Conservation (phyloP, 2,797 vertebrate genomes). For the Tangara arthus region DNA sequence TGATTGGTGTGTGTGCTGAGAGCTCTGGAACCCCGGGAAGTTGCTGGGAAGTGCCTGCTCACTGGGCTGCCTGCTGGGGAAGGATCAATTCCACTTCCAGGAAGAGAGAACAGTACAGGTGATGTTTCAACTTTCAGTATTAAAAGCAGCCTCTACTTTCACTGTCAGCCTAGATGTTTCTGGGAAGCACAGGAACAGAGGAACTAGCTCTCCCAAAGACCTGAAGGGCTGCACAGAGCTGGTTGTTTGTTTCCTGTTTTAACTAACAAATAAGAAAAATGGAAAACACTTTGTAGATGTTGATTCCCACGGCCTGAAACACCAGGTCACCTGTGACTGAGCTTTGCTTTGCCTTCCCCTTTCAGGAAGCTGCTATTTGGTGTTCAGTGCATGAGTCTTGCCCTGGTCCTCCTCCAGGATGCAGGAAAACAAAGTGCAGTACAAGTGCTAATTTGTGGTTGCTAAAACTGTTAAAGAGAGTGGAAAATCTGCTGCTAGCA, state of each 20-base stretch:
- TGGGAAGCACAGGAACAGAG: not conserved
- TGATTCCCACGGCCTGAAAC: not conserved
- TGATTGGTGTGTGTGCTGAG: not conserved
- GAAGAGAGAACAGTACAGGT: not conserved
- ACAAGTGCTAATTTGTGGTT: not conserved
- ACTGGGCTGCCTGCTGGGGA: not conserved
- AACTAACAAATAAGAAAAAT: not conserved
- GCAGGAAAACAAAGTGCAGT: not conserved
- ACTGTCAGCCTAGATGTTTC: not conserved
- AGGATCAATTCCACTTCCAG: not conserved
- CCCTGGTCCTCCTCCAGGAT: not conserved
- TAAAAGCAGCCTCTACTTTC: not conserved
- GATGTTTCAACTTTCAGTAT: not conserved
- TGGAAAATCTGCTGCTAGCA: not conserved
- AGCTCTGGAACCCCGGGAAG: not conserved
- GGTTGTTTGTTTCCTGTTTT: not conserved
- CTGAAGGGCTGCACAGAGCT: not conserved
- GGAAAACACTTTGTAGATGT: not conserved
- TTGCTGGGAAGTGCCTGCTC: not conserved
- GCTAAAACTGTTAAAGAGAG: not conserved
- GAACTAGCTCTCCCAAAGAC: fast-evolving
- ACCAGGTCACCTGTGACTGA: not conserved
- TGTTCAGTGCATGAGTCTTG: not conserved
- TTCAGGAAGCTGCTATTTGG: not conserved
- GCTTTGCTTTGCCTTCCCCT: not conserved